These are phyloP conservation scores for Triplophysa siluroides DNA, from an alignment of 2,113 vertebrate species.

Conservation along the genomic window DNA sequence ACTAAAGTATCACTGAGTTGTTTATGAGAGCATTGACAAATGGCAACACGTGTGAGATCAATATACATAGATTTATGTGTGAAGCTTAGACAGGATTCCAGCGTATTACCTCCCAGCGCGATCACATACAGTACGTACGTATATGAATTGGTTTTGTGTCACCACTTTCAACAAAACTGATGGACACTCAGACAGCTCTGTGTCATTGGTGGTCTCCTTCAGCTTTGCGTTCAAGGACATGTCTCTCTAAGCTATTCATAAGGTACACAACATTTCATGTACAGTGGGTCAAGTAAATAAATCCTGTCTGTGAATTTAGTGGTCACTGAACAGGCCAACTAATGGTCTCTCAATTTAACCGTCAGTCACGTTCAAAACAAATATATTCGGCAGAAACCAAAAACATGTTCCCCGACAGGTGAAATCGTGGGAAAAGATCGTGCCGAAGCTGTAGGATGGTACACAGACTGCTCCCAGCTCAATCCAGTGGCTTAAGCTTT, in stretches of 20 bases:
- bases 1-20: constrained; percentile 50
- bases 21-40: constrained; percentile 62
- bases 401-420: constrained; percentile 51
- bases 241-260: constrained; percentile 6
- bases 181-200: constrained; percentile 44
- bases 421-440: not conserved
- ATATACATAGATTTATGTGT: constrained; percentile 61
- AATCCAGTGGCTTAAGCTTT: constrained; percentile 10
- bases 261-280: not conserved
- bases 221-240: constrained; percentile 38
- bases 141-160: constrained; percentile 56
- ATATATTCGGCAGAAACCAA: constrained; percentile 33
- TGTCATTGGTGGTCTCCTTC: constrained; percentile 36
- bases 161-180: constrained; percentile 22
- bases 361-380: constrained; percentile 21
- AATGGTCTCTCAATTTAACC: constrained; percentile 7
- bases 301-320: constrained; percentile 10
- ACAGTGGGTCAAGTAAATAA: constrained; percentile 9
- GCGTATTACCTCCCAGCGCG: constrained; percentile 51
- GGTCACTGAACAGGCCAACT: constrained; percentile 3
- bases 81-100: constrained; percentile 53
- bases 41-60: constrained; percentile 61
- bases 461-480: not conserved
- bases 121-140: constrained; percentile 33
- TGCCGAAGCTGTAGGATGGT: not conserved